Conservation (phyloP, 2,888 invertebrate species). For the Entomobrya proxima region DNA sequence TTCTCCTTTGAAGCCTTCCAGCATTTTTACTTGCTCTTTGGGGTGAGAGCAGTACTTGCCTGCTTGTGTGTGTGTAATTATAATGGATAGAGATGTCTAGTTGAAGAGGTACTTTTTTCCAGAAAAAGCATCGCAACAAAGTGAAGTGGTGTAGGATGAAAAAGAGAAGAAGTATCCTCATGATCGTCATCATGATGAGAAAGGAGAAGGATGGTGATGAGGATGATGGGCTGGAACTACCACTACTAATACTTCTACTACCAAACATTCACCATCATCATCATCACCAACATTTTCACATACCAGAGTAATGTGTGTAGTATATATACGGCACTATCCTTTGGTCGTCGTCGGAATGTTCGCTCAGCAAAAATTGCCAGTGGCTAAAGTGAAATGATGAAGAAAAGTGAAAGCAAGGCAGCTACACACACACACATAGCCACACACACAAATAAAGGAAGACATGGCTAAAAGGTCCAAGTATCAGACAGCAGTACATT, state of each 20-base stretch:
- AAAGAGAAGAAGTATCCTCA: constrained; percentile 40
- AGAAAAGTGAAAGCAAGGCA: constrained; percentile 34
- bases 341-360: constrained; percentile 25
- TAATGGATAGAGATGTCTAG: constrained; percentile 45
- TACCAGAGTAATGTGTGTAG: not conserved
- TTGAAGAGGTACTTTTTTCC: constrained; percentile 43
- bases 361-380: constrained; percentile 49
- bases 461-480: constrained; percentile 42
- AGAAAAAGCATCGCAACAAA: constrained; percentile 30
- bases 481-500: constrained; percentile 45
- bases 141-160: constrained; percentile 42
- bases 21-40: constrained; percentile 3
- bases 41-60: not conserved
- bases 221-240: not conserved
- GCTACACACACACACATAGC: not conserved
- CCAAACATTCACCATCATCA: too few species aligned
- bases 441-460: not conserved
- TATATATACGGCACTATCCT: not conserved
- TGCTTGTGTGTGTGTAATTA: constrained; percentile 44
- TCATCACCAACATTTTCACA: constrained; percentile 22
- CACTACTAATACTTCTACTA: too few species aligned
- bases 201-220: not conserved
- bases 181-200: not conserved
- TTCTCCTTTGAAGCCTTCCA: not conserved
- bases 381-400: constrained; percentile 56